phyloP scores from a whole-genome alignment of 2,113 vertebrate species.

The Dromas ardeola region DNA sequence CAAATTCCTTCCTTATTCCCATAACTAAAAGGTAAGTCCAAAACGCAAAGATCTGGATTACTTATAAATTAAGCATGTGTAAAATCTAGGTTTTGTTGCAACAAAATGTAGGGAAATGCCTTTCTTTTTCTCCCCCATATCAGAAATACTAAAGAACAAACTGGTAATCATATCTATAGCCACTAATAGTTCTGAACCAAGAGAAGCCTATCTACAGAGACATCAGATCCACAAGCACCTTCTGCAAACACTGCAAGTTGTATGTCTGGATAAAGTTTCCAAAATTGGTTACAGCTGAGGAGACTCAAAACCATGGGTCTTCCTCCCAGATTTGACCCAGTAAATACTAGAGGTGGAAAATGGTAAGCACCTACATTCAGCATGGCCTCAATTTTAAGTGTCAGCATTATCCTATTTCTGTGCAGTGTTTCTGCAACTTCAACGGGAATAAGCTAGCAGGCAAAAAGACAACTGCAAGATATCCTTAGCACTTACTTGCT shows the following conservation, averaged over 20 bases:
- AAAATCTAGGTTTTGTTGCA: background rate
- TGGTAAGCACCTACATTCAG: background rate
- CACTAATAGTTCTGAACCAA: background rate
- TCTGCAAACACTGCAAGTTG: background rate
- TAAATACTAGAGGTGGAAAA: background rate
- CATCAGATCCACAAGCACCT: background rate
- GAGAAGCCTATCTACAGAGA: background rate
- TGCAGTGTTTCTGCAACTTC: background rate
- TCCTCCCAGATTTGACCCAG: background rate
- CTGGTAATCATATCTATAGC: background rate
- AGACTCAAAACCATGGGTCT: background rate
- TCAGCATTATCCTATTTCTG: background rate
- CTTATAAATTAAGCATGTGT: fast-evolving
- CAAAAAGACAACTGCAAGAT: background rate
- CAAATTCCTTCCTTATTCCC: background rate
- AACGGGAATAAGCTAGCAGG: background rate
- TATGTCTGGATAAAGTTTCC: background rate
- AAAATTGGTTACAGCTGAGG: background rate
- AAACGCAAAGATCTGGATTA: background rate
- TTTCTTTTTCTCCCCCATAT: background rate
- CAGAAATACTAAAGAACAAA: background rate
- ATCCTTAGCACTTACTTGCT: background rate
- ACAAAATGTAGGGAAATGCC: background rate
- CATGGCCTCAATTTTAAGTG: background rate
- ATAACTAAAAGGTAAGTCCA: background rate